Evolutionary conservation across 2,888 invertebrate genomes (phyloP).

Genomic region (Protodeltote pygarga): DNA sequence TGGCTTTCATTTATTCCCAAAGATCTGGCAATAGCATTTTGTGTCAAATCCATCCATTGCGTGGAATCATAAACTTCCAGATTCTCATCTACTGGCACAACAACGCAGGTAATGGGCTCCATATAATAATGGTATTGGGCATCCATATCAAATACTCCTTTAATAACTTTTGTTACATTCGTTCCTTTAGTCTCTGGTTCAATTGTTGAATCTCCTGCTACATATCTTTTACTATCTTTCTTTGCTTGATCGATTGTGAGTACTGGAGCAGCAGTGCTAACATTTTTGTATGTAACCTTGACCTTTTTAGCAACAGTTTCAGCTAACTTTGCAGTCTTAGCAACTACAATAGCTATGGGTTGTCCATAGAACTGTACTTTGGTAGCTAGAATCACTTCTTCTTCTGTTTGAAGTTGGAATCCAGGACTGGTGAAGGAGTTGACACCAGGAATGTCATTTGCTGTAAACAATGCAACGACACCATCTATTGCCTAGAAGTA

Average conservation of each 20-base stretch:
- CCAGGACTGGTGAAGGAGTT: conserved; percentile 84
- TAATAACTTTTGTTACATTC: conserved; percentile 76
- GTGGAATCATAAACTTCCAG: conserved; percentile 89
- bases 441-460: conserved; percentile 90
- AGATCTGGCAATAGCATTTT: conserved; percentile 85
- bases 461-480: conserved; percentile 88
- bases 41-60: conserved; percentile 89
- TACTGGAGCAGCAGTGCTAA: conserved; percentile 62
- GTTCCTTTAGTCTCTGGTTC: conserved; percentile 65
- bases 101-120: conserved; percentile 90
- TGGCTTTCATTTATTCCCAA: conserved; percentile 86
- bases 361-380: conserved; percentile 89
- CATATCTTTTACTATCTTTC: conserved; percentile 74
- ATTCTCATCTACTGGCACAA: conserved; percentile 89
- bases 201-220: conserved; percentile 55
- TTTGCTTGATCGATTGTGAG: conserved; percentile 73
- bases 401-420: conserved; percentile 66
- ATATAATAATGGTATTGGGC: conserved; percentile 92
- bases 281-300: conserved; percentile 85
- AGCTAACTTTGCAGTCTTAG: conserved; percentile 85
- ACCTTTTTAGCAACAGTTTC: conserved; percentile 86
- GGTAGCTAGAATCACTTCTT: conserved; percentile 85
- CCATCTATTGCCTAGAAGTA: conserved; percentile 88
- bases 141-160: conserved; percentile 87
- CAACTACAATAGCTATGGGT: conserved; percentile 90